These are phyloP conservation scores for Crypturellus undulatus DNA, from an alignment of 2,113 vertebrate genomes.

Conservation along the genomic window DNA sequence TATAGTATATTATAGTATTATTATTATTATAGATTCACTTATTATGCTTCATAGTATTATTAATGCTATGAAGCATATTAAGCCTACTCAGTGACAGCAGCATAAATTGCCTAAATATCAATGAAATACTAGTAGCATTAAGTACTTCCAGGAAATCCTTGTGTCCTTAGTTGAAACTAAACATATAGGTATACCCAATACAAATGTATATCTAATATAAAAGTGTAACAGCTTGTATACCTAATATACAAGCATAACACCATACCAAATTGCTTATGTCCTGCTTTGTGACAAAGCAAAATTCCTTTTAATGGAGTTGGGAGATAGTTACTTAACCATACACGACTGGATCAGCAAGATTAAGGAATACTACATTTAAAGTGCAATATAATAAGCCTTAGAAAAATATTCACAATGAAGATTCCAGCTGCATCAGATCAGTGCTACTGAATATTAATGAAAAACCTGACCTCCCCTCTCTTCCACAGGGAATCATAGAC, in stretches of 20 bases:
- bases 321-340: accelerated
- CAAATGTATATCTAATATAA: not conserved
- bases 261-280: not conserved
- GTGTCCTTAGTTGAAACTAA: not conserved
- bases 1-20: too few relatives aligned
- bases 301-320: not conserved
- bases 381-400: not conserved
- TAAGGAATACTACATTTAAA: not conserved
- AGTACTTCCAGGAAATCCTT: not conserved
- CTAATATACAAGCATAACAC: not conserved
- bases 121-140: not conserved
- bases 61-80: not conserved
- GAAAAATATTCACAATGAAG: not conserved
- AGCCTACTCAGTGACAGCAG: not conserved
- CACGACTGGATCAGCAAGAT: not conserved
- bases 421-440: not conserved
- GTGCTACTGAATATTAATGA: not conserved
- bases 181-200: not conserved
- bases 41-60: too few relatives aligned
- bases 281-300: not conserved
- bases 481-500: not conserved
- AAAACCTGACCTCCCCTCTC: not conserved
- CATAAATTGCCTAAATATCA: not conserved
- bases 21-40: too few relatives aligned
- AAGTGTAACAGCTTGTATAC: not conserved